Percentiles rank a stretch among this genome's conserved stretches.
Evolutionary conservation across 1,140 invertebrate species (phyloP).

Genomic region (Micrasema longulum): DNA sequence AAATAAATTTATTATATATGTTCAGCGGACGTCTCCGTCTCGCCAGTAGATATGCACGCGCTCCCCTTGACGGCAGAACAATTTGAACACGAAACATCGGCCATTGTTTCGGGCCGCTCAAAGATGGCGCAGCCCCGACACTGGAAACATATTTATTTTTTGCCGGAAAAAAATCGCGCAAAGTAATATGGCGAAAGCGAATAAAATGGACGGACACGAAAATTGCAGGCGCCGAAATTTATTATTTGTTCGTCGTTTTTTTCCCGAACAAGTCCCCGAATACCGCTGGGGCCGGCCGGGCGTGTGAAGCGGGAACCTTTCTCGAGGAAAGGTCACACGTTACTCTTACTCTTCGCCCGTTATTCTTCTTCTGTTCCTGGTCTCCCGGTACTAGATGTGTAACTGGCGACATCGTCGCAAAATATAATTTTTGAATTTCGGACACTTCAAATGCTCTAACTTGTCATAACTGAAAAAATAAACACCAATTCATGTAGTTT

Average conservation of each 20-base stretch:
- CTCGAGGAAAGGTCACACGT: slow-evolving; percentile 28
- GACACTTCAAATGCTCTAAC: too few relatives aligned
- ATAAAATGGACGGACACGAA: slow-evolving; percentile 44
- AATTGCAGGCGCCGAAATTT: slow-evolving; percentile 49
- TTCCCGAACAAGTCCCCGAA: slow-evolving; percentile 29
- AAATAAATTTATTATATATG: slow-evolving; percentile 47
- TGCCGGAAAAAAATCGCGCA: slow-evolving; percentile 41
- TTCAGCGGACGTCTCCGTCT: slow-evolving; percentile 33
- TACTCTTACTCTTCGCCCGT: not conserved
- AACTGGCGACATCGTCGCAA: too few relatives aligned
- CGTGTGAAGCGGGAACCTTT: slow-evolving; percentile 29
- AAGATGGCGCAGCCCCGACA: slow-evolving; percentile 38
- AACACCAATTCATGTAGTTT: too few relatives aligned
- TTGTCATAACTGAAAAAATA: too few relatives aligned
- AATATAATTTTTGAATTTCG: too few relatives aligned
- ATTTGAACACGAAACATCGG: slow-evolving; percentile 39
- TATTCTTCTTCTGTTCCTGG: too few relatives aligned
- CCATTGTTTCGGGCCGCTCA: slow-evolving; percentile 47
- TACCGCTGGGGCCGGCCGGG: slow-evolving; percentile 14
- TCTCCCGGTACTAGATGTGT: too few relatives aligned
- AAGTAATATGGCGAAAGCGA: slow-evolving; percentile 38
- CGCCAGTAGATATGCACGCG: slow-evolving; percentile 22
- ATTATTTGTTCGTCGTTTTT: slow-evolving; percentile 40
- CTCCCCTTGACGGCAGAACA: slow-evolving; percentile 38
- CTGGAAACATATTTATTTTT: slow-evolving; percentile 41